These are phyloP conservation scores for Platyscapa corneri DNA, from an alignment of 1,140 invertebrate species.

Conservation along the genomic window DNA sequence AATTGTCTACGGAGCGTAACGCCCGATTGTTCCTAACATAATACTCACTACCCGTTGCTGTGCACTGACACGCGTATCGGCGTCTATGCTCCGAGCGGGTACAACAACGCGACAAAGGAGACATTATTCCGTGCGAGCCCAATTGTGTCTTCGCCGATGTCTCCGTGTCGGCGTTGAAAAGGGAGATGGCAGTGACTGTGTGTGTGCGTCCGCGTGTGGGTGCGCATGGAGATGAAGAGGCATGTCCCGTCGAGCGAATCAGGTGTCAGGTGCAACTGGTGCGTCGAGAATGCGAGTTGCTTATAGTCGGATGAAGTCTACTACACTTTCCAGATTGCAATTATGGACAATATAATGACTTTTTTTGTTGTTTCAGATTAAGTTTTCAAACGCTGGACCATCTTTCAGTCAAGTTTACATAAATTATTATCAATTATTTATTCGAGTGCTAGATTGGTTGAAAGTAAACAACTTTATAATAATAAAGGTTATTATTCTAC, in stretches of 20 bases:
- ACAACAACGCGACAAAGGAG: constrained; percentile 24
- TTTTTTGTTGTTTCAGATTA: too few relatives aligned
- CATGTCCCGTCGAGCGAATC: constrained; percentile 8
- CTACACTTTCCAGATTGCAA: not conserved
- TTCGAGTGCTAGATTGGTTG: too few relatives aligned
- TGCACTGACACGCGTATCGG: constrained; percentile 41
- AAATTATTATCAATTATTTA: too few relatives aligned
- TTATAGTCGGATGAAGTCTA: not conserved
- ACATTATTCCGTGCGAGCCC: constrained; percentile 22
- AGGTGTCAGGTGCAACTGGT: constrained; percentile 36
- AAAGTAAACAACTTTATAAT: too few relatives aligned
- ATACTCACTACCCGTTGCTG: constrained; percentile 48
- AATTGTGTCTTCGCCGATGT: constrained; percentile 15
- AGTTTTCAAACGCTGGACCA: too few relatives aligned
- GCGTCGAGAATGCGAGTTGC: not conserved
- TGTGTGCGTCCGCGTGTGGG: too few relatives aligned
- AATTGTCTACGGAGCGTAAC: constrained; percentile 38
- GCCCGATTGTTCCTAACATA: constrained; percentile 51
- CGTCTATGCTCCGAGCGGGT: constrained; percentile 12
- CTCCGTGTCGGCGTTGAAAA: not conserved
- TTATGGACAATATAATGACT: too few relatives aligned
- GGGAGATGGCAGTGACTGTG: too few relatives aligned
- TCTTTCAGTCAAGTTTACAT: too few relatives aligned
- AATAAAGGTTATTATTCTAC: too few relatives aligned
- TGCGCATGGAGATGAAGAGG: not conserved